These are phyloP conservation scores for Strongylocentrotus purpuratus DNA, from an alignment of 35 echinoderm and acorn worm genomes.

Conservation along the genomic window DNA sequence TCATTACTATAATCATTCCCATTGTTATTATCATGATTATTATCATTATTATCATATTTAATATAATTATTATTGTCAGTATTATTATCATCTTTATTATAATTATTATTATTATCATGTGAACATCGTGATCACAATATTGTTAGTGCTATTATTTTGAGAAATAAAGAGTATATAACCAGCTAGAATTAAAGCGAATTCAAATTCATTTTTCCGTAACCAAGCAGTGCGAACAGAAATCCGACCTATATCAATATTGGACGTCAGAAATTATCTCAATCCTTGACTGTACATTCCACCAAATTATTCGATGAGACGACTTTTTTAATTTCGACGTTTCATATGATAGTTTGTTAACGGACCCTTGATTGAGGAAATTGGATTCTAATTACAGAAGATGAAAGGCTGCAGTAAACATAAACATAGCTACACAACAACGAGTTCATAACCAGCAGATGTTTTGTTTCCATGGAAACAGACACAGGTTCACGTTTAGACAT, in stretches of 20 bases:
- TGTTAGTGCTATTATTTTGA: too few relatives aligned
- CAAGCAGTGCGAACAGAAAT: neutral
- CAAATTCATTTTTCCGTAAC: too few relatives aligned
- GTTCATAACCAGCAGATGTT: neutral
- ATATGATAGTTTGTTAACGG: neutral
- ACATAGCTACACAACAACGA: conserved; percentile 9
- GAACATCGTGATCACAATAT: too few relatives aligned
- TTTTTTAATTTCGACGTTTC: neutral
- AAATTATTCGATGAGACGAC: neutral
- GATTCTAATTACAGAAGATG: neutral
- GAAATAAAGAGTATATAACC: too few relatives aligned
- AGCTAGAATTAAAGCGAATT: too few relatives aligned
- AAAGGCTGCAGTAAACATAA: neutral
- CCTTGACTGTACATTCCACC: neutral
- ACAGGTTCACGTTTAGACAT: neutral
- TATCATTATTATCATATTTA: too few relatives aligned
- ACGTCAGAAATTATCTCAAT: neutral
- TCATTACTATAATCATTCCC: neutral
- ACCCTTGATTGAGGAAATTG: neutral
- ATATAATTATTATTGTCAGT: too few relatives aligned
- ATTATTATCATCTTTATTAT: too few relatives aligned
- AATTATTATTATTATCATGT: too few relatives aligned
- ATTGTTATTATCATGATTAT: too few relatives aligned
- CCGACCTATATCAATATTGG: neutral
- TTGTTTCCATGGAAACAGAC: neutral